Base-by-base conservation (phyloP, 2,888 invertebrate genomes). In the Steinernema carpocapsae region DNA sequence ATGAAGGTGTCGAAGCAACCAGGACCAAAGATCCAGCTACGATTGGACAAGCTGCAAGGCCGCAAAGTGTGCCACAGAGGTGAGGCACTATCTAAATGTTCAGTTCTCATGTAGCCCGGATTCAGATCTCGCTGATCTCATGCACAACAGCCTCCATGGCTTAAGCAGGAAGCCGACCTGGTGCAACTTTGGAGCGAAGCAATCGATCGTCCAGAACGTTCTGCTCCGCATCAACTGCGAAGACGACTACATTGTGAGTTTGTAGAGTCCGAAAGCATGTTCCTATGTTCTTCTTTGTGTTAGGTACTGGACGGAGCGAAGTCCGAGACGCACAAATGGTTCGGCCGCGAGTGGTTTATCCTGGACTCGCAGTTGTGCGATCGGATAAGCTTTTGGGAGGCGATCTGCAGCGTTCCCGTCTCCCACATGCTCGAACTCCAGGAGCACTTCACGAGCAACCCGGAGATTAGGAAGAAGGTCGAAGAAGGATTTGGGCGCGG, bases 191-290 rank as follows among this genome's bases (percentile, higher is more conserved):
- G 64, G 64, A 12, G 2, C 64, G 32, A 64, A 64, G 64, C 17
- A 26, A 32, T 12, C 17, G 12, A 26, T 64, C 19, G 64, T 64
- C 19, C 85, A 85, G 71, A 79, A 81, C 7, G 75, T 85, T 14
- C 46, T 85, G 0, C 42, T 83, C 43, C 77, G 85, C 14, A 72
- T 85, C 29, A 81, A 84, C 72, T 83, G 81, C 26, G 72, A 74
- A 6, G 75, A 78, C 0, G 74, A 81, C 17, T 79, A 81, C 71
- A 77, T 85, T 17, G 85, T 85, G 45, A 76, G 79, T 75, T 73
- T 37, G 2, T 42, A 42, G 29, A 7, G 3, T 56, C 64, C 12
- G 24, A 6, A 6, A 37, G 10, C 10, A 26, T 70, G 7, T 19
- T 26, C 1, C n/a, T 52, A 26, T 7, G 6, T 4, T n/a, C 14